phyloP scores from a whole-genome alignment of 2,888 invertebrate species.

The Drosophila borealis region DNA sequence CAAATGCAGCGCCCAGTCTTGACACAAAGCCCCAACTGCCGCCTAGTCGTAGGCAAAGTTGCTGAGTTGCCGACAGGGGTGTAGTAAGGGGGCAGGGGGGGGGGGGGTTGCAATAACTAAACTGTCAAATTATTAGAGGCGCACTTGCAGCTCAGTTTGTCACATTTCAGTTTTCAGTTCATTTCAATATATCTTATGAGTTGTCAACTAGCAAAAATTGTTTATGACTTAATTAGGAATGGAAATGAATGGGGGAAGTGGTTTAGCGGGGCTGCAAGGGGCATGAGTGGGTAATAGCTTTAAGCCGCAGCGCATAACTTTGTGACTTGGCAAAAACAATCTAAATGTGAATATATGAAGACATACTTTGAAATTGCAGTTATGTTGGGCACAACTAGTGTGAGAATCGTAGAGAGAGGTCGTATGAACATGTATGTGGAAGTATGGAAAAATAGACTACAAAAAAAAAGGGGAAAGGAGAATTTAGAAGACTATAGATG shows the following conservation, averaged over 20 bases:
- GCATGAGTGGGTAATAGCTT: not conserved
- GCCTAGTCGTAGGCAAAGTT: not conserved
- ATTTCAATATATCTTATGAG: slow-evolving; percentile 66
- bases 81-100: not conserved
- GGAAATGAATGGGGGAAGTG: slow-evolving; percentile 10
- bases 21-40: not conserved
- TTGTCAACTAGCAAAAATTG: slow-evolving; percentile 66
- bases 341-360: not conserved
- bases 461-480: too few relatives aligned
- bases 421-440: too few relatives aligned
- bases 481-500: too few relatives aligned
- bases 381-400: not conserved
- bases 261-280: not conserved
- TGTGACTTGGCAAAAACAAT: slow-evolving; percentile 17
- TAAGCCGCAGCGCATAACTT: slow-evolving; percentile 5
- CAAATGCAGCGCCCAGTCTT: slow-evolving; percentile 45
- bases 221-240: slow-evolving; percentile 75
- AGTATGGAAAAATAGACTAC: too few relatives aligned
- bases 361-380: slow-evolving; percentile 4
- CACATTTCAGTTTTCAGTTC: slow-evolving; percentile 51
- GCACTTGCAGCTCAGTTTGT: slow-evolving; percentile 44
- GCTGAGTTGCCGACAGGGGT: slow-evolving; percentile 18
- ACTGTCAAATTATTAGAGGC: slow-evolving; percentile 79
- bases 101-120: slow-evolving; percentile 54
- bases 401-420: not conserved